Conservation (phyloP, 2,888 invertebrate genomes). For the Selenia dentaria region DNA sequence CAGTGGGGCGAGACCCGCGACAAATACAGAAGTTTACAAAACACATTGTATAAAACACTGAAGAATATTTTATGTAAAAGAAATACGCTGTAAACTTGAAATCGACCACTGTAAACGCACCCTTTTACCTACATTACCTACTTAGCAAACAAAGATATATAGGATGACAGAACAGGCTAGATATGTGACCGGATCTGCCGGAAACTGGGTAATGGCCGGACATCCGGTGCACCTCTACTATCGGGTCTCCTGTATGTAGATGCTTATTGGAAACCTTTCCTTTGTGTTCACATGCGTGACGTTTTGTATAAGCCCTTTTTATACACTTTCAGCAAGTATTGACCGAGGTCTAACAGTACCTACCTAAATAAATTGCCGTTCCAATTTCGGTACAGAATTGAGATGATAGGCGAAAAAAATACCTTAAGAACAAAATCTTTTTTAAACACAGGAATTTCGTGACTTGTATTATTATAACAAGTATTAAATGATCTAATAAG, state of each 20-base stretch:
- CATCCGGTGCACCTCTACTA: conserved; percentile 35
- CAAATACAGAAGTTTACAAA: too few relatives aligned
- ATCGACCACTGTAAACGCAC: too few relatives aligned
- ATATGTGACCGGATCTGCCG: conserved; percentile 10
- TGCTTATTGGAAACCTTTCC: conserved; percentile 61
- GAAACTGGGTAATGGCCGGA: conserved; percentile 20
- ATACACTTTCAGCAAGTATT: conserved; percentile 53
- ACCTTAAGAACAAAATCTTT: too few relatives aligned
- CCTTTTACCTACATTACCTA: too few relatives aligned
- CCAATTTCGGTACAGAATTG: conserved; percentile 33
- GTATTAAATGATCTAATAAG: too few relatives aligned
- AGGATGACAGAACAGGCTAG: neutral
- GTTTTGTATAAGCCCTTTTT: conserved; percentile 57
- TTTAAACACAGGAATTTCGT: too few relatives aligned
- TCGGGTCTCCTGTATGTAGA: conserved; percentile 54
- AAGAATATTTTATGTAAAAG: too few relatives aligned
- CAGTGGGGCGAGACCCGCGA: too few relatives aligned
- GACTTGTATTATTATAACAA: too few relatives aligned
- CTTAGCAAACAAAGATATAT: conserved; percentile 4
- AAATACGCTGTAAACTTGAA: too few relatives aligned
- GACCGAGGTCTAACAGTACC: conserved; percentile 42
- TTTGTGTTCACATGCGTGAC: conserved; percentile 60
- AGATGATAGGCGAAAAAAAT: conserved; percentile 6
- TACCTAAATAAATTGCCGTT: conserved; percentile 39
- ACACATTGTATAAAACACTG: too few relatives aligned